Evolutionary conservation across 2,113 vertebrate species (phyloP).

Genomic region (Psammodynastes pulverulentus): DNA sequence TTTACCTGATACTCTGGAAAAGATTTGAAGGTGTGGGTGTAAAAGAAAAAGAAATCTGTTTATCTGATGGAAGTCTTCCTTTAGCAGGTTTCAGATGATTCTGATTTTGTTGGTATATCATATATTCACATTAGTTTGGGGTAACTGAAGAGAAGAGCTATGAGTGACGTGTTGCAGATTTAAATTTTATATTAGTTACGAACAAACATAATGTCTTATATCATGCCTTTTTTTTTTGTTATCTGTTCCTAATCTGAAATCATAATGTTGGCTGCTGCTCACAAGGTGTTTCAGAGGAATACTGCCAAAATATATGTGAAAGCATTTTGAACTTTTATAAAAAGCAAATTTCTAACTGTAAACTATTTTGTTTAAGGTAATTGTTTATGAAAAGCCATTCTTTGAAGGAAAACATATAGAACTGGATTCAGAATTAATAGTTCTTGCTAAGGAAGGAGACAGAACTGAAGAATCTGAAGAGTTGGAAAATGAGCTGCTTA

Average conservation of each 20-base stretch:
- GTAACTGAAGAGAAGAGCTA: not conserved
- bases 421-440: conserved; percentile 74
- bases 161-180: not conserved
- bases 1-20: not conserved
- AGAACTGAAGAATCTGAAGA: conserved; percentile 43
- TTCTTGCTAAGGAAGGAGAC: conserved; percentile 57
- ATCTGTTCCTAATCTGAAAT: not conserved
- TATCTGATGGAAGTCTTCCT: not conserved
- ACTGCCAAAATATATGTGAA: not conserved
- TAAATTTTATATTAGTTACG: not conserved
- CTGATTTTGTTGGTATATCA: not conserved
- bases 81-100: not conserved
- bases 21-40: not conserved
- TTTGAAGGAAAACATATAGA: conserved; percentile 84
- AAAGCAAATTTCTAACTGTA: not conserved
- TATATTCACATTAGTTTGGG: not conserved
- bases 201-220: not conserved
- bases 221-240: not conserved
- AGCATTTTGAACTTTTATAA: not conserved
- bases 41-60: not conserved
- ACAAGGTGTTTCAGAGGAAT: not conserved
- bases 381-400: conserved; percentile 87
- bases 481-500: conserved; percentile 43
- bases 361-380: conserved; percentile 66
- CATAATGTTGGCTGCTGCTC: not conserved